A percentile compares a stretch with the other conserved stretches of the same genome.
Conservation (phyloP, 2,797 vertebrate genomes). For the Schizothorax lantsangensis region DNA sequence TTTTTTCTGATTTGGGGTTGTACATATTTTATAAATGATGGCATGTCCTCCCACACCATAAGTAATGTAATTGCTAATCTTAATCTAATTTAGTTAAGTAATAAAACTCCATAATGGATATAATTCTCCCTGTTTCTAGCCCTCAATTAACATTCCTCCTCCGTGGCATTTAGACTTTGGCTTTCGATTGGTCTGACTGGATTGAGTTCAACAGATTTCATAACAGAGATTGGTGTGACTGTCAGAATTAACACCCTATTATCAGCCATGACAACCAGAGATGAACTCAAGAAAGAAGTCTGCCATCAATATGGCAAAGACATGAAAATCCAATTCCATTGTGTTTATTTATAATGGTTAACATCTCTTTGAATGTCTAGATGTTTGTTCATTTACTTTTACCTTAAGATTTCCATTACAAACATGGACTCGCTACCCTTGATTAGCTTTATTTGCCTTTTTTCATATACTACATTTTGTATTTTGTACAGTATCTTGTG, state of each 20-base stretch:
- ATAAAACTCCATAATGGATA: conserved; percentile 32
- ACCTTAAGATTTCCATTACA: not conserved
- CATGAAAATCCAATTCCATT: conserved; percentile 30
- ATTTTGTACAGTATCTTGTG: not conserved
- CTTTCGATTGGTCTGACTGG: conserved; percentile 22
- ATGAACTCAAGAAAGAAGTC: conserved; percentile 27
- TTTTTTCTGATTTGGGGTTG: no score
- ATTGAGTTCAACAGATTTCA: conserved; percentile 48
- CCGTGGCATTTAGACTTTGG: conserved; percentile 41
- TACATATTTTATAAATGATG: not conserved
- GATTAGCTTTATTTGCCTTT: not conserved
- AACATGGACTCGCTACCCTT: not conserved
- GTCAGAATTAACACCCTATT: conserved; percentile 36
- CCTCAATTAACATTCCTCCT: conserved; percentile 42
- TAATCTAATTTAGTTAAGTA: conserved; percentile 2
- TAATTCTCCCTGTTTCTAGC: conserved; percentile 27
- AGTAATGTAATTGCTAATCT: not conserved
- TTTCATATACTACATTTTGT: not conserved
- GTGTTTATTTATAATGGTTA: conserved; percentile 19
- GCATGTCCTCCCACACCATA: not conserved
- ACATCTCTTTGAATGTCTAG: not conserved
- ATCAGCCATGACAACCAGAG: conserved; percentile 21
- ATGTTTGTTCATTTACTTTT: not conserved
- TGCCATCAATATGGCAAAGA: conserved; percentile 42
- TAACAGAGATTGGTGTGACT: conserved; percentile 24